These are phyloP conservation scores for Peromyscus leucopus DNA, from an alignment of 2,113 vertebrate genomes.

Conservation along the genomic window DNA sequence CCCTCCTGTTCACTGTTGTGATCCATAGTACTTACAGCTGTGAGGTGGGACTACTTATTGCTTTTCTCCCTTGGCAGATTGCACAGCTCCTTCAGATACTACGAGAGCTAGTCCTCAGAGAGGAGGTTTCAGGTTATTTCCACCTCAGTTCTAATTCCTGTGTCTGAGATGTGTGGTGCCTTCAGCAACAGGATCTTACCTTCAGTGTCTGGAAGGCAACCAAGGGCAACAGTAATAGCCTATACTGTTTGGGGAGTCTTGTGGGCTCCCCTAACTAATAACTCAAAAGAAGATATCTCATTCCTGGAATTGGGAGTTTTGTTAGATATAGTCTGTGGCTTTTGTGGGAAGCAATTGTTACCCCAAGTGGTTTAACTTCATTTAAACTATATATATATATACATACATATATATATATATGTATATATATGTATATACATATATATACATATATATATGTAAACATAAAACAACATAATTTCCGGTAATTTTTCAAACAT, in stretches of 20 bases:
- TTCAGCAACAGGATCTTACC: background rate
- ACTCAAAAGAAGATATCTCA: background rate
- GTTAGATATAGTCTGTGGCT: background rate
- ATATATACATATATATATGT: too few species aligned
- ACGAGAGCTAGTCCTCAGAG: background rate
- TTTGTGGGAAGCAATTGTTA: background rate
- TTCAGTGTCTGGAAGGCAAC: background rate
- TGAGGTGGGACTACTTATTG: background rate
- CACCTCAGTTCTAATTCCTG: background rate
- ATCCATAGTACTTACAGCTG: background rate
- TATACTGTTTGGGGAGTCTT: background rate
- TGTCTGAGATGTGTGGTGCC: background rate
- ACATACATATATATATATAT: too few species aligned
- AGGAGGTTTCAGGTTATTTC: background rate
- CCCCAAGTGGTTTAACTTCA: background rate
- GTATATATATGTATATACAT: too few species aligned
- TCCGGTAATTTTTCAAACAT: background rate
- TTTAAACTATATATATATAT: background rate
- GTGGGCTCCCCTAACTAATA: background rate
- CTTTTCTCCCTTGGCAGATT: background rate
- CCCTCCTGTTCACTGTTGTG: background rate
- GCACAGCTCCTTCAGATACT: background rate
- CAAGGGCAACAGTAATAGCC: background rate
- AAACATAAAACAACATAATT: background rate
- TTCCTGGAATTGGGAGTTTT: background rate